phyloP scores from a whole-genome alignment of 1,140 invertebrate genomes.

The Nasonia longicornis region DNA sequence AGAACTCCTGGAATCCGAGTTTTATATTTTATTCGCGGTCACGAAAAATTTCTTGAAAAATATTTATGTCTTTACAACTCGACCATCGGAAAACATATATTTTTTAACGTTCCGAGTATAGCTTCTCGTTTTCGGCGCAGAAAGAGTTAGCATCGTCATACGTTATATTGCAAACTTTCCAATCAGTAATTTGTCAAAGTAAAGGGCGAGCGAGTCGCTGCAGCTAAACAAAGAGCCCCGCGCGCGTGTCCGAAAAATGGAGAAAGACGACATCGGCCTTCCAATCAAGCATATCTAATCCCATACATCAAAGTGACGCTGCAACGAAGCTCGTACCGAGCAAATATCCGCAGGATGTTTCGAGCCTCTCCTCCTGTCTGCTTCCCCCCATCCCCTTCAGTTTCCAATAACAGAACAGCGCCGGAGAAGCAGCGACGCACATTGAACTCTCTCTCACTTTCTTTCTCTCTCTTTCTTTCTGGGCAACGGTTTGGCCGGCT shows the following conservation, averaged over 20 bases:
- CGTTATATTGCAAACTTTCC: no score
- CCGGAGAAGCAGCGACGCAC: not conserved
- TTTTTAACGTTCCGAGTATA: not conserved
- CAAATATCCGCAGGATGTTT: slow-evolving; percentile 1
- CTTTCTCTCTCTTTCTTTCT: not conserved
- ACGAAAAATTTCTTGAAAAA: not conserved
- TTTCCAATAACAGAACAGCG: slow-evolving; percentile 1
- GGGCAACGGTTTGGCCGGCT: not conserved
- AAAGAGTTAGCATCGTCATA: no score
- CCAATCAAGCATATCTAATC: not conserved
- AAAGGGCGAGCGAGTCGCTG: not conserved
- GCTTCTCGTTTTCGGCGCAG: no score
- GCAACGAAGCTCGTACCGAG: not conserved
- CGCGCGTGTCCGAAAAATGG: not conserved
- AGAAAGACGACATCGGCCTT: not conserved
- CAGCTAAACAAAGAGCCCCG: not conserved
- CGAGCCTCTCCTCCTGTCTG: not conserved
- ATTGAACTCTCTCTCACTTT: not conserved
- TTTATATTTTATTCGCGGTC: not conserved
- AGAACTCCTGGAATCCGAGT: not conserved
- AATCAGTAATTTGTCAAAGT: not conserved
- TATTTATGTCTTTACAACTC: not conserved
- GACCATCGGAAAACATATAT: not conserved
- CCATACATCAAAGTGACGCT: slow-evolving; percentile 2
- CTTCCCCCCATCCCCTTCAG: not conserved